Evolutionary conservation across 2,797 vertebrate species (phyloP).

Genomic region (Spinibarbus caldwelli): DNA sequence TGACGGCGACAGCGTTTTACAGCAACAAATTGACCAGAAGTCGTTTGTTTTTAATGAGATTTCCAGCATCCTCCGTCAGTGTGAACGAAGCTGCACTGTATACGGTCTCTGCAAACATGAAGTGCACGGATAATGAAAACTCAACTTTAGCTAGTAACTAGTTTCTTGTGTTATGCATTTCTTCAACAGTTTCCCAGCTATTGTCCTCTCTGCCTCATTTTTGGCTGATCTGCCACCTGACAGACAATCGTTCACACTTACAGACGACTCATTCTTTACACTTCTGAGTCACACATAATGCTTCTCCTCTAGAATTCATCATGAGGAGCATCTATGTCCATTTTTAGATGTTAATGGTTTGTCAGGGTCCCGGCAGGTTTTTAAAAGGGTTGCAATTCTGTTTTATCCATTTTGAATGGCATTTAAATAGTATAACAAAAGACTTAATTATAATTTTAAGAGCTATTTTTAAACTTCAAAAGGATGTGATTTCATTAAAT

Average conservation of each 20-base stretch:
- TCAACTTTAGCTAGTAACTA: background rate
- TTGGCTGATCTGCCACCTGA: background rate
- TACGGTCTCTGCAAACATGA: background rate
- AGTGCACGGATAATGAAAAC: background rate
- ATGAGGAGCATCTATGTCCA: slow-evolving; percentile 7
- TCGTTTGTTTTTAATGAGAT: slow-evolving; percentile 18
- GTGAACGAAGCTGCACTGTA: background rate
- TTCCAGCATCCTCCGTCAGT: background rate
- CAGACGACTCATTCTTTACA: slow-evolving; percentile 41
- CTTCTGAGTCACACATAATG: slow-evolving; percentile 27
- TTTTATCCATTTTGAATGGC: background rate
- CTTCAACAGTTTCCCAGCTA: background rate
- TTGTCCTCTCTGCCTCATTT: background rate
- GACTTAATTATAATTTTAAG: background rate
- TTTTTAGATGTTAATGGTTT: slow-evolving; percentile 34
- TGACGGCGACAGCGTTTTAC: background rate
- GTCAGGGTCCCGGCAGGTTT: background rate
- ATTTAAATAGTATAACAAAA: background rate
- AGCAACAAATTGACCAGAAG: slow-evolving; percentile 9
- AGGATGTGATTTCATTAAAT: background rate
- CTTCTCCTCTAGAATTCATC: slow-evolving; percentile 42
- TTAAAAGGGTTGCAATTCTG: background rate
- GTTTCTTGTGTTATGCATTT: background rate
- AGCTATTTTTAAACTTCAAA: background rate
- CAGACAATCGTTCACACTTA: slow-evolving; percentile 43